Evolutionary conservation across 2,888 invertebrate species (phyloP).

Genomic region (Priocnemis perturbator): DNA sequence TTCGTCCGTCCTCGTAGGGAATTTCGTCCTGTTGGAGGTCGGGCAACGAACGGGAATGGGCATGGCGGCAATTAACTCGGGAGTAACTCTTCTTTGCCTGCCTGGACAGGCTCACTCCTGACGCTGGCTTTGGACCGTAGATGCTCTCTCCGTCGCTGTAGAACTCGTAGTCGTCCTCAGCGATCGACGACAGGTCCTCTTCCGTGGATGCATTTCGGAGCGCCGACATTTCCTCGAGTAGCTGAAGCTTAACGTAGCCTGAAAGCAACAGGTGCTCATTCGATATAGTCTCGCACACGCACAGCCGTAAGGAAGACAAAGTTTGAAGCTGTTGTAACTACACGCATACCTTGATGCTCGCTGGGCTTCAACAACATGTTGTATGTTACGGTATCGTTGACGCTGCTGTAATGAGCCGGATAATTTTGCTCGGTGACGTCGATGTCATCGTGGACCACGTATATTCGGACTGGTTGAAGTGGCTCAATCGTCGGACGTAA

Average conservation of each 20-base stretch:
- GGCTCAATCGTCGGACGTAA: constrained; percentile 75
- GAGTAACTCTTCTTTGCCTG: constrained; percentile 7
- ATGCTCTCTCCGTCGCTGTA: constrained; percentile 60
- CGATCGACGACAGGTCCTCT: constrained; percentile 48
- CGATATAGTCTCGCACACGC: too few species aligned
- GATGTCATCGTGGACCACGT: constrained; percentile 84
- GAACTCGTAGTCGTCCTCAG: constrained; percentile 54
- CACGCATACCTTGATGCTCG: constrained; percentile 60
- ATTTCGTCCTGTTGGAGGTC: constrained; percentile 69
- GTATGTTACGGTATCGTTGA: constrained; percentile 80
- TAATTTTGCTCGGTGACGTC: constrained; percentile 83
- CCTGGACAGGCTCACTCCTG: not conserved
- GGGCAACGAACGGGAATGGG: constrained; percentile 44
- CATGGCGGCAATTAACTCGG: not conserved
- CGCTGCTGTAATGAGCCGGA: constrained; percentile 78
- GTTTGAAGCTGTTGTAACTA: too few species aligned
- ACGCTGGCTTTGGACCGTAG: constrained; percentile 39
- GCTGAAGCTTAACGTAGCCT: constrained; percentile 80
- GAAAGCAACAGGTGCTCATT: constrained; percentile 34
- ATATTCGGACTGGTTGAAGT: constrained; percentile 81
- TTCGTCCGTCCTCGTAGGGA: constrained; percentile 28
- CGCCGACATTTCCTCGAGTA: constrained; percentile 74
- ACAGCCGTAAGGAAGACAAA: not conserved
- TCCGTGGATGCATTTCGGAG: constrained; percentile 25
- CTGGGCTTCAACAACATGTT: constrained; percentile 76